A percentile compares a stretch with the other conserved stretches of the same genome.
phyloP scores from a whole-genome alignment of 1,140 invertebrate species.

The Eufriesea mexicana region DNA sequence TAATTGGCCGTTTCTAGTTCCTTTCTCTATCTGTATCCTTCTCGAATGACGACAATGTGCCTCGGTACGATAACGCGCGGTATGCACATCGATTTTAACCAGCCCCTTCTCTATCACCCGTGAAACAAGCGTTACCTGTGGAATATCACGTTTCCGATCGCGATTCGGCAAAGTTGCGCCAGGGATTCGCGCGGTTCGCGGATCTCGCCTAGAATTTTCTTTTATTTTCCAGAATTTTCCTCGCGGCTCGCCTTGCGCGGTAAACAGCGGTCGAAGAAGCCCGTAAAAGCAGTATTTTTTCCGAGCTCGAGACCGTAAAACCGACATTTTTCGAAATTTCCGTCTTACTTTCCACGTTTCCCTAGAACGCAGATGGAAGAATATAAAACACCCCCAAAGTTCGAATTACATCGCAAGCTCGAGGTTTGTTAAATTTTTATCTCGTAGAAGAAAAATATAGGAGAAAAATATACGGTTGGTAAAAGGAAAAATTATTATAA shows the following conservation, averaged over 20 bases:
- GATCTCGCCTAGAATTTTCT: neutral
- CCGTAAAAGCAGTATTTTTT: no score
- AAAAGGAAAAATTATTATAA: neutral
- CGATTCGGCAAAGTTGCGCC: neutral
- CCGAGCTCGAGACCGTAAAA: no score
- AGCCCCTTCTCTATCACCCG: slow-evolving; percentile 10
- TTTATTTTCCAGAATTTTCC: neutral
- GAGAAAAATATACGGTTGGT: neutral
- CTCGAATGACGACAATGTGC: slow-evolving; percentile 49
- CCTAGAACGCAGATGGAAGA: no score
- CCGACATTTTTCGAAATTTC: no score
- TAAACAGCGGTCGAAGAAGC: no score
- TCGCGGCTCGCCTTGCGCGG: no score
- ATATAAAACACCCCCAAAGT: no score
- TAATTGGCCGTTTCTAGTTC: slow-evolving; percentile 60
- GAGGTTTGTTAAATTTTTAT: no score
- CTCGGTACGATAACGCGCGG: slow-evolving; percentile 34
- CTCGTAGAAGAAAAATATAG: neutral
- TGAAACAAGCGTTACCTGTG: slow-evolving; percentile 34
- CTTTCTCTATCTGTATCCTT: slow-evolving; percentile 40
- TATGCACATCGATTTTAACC: slow-evolving; percentile 44
- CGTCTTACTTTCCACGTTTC: no score
- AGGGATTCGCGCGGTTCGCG: neutral
- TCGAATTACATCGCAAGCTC: no score
- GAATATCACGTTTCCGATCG: slow-evolving; percentile 25